Percentiles rank a stretch among this genome's conserved stretches.
These are phyloP conservation scores for Caretta caretta DNA, from an alignment of 2,113 vertebrate genomes.

Conservation along the genomic window DNA sequence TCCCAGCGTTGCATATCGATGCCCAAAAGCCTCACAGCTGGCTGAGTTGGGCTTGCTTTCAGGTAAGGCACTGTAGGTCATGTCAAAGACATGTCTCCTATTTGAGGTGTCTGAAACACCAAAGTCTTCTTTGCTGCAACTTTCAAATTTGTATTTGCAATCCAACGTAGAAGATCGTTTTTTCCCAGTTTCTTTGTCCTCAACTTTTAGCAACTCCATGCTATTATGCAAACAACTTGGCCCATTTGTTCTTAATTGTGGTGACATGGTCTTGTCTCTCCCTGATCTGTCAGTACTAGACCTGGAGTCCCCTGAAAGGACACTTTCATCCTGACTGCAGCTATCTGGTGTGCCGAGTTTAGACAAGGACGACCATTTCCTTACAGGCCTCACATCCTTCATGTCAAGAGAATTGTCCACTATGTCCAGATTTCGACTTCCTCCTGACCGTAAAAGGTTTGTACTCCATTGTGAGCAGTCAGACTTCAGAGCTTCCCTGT, in stretches of 20 bases:
- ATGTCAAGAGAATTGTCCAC: constrained; percentile 85
- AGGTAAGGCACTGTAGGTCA: constrained; percentile 88
- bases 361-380: constrained; percentile 94
- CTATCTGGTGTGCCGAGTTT: constrained; percentile 81
- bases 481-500: constrained; percentile 73
- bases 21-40: constrained; percentile 72
- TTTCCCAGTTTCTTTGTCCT: constrained; percentile 79
- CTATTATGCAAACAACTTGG: constrained; percentile 79
- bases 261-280: constrained; percentile 75
- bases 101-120: constrained; percentile 75
- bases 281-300: constrained; percentile 64
- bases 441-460: constrained; percentile 76
- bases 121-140: constrained; percentile 79
- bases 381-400: constrained; percentile 87
- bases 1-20: constrained; percentile 77
- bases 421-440: constrained; percentile 64
- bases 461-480: constrained; percentile 81
- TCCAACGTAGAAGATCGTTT: constrained; percentile 78
- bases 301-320: constrained; percentile 70
- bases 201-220: constrained; percentile 79
- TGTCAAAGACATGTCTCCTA: constrained; percentile 86
- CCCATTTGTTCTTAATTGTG: constrained; percentile 77
- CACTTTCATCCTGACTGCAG: constrained; percentile 60
- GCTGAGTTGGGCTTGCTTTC: constrained; percentile 78
- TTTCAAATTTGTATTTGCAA: constrained; percentile 85